These are phyloP conservation scores for Macrotus californicus DNA, from an alignment of 2,113 vertebrate species.

Conservation along the genomic window DNA sequence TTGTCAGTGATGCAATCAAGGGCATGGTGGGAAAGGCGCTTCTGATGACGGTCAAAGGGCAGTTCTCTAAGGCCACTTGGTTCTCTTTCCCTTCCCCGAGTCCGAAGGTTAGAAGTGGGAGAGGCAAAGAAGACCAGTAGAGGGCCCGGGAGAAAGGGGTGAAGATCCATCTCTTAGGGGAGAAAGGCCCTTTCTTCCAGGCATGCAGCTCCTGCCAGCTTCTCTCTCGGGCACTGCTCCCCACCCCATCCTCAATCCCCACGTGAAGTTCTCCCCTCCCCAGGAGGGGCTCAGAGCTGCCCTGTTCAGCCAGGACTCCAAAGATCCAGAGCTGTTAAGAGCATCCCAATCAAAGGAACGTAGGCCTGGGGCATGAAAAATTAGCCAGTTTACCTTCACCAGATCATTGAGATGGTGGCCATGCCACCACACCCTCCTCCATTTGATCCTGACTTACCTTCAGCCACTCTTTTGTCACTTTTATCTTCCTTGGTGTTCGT, in stretches of 20 bases:
- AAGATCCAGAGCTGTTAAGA: background rate
- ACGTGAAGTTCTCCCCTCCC: background rate
- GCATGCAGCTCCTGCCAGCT: background rate
- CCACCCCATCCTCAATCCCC: too few species aligned
- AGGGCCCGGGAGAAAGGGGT: background rate
- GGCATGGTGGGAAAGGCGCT: background rate
- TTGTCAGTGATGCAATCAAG: background rate
- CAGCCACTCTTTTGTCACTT: background rate
- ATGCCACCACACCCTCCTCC: background rate
- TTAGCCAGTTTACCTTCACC: background rate
- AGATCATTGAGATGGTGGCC: background rate
- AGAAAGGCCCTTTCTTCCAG: background rate
- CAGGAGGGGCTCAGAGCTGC: background rate
- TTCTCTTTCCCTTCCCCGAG: background rate
- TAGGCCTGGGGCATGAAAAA: background rate
- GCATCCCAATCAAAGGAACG: background rate
- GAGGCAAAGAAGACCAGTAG: background rate
- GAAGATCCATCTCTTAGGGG: background rate
- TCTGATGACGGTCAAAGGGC: background rate
- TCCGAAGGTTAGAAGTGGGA: background rate
- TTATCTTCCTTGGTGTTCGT: background rate
- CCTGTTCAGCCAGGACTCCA: background rate
- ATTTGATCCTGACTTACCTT: background rate
- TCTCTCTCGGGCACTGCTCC: background rate
- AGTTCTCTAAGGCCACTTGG: background rate